Percentiles rank a stretch among this genome's conserved stretches.
phyloP scores from a whole-genome alignment of 2,113 vertebrate species.

The Cranoglanis bouderius region DNA sequence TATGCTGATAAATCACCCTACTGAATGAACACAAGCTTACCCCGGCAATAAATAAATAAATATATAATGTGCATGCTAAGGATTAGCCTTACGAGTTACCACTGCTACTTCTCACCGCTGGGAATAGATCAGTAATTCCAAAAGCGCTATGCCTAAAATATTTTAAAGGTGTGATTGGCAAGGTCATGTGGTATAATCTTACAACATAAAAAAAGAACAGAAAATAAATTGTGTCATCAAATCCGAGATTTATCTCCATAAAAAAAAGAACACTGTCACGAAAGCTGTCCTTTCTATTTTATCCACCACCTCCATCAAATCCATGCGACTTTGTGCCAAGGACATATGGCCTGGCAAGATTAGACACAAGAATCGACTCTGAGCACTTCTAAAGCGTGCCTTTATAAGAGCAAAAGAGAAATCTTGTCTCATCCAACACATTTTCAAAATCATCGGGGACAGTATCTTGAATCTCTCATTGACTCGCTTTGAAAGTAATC shows the following conservation, averaged over 20 bases:
- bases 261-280: conserved; percentile 38
- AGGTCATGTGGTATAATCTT: conserved; percentile 51
- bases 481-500: not conserved
- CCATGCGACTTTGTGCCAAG: conserved; percentile 61
- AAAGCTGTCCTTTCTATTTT: conserved; percentile 43
- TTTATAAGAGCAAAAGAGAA: not conserved
- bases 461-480: conserved; percentile 1
- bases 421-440: not conserved
- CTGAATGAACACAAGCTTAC: conserved; percentile 54
- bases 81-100: conserved; percentile 14
- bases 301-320: conserved; percentile 53
- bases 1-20: conserved; percentile 53
- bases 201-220: conserved; percentile 33
- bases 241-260: conserved; percentile 47
- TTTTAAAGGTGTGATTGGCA: conserved; percentile 30
- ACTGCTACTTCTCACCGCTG: conserved; percentile 5
- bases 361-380: conserved; percentile 42
- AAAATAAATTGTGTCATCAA: conserved; percentile 45
- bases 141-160: conserved; percentile 17
- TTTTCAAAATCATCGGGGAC: not conserved
- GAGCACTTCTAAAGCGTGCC: conserved; percentile 16
- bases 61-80: conserved; percentile 3
- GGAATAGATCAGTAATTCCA: conserved; percentile 3
- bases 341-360: conserved; percentile 55
- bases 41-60: conserved; percentile 37